Conservation (phyloP, 2,888 invertebrate genomes). For the Leptinotarsa rubiginosa region DNA sequence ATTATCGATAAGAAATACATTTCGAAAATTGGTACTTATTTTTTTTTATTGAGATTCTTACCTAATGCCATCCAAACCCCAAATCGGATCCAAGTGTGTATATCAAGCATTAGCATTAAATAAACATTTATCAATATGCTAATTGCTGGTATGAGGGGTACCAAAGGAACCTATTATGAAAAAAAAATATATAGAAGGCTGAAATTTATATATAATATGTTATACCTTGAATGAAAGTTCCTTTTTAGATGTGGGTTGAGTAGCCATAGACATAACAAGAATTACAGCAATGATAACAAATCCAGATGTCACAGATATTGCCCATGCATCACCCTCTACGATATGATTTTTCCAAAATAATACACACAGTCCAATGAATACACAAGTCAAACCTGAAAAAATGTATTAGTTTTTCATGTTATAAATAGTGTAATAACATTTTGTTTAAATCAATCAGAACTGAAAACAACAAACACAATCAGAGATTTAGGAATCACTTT, state of each 20-base stretch:
- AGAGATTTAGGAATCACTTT: too few species aligned
- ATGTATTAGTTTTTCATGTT: neutral
- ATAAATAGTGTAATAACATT: too few species aligned
- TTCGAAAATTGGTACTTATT: constrained; percentile 7
- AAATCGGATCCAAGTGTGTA: constrained; percentile 86
- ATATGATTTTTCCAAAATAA: constrained; percentile 60
- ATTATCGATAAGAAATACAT: neutral
- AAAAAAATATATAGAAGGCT: neutral
- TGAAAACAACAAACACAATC: too few species aligned
- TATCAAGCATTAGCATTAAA: constrained; percentile 84
- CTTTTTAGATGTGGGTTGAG: constrained; percentile 74
- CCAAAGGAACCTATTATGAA: constrained; percentile 79
- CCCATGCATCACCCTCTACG: constrained; percentile 60
- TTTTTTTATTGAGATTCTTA: constrained; percentile 63
- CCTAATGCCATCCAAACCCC: constrained; percentile 84
- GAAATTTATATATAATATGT: neutral
- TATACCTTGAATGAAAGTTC: constrained; percentile 72
- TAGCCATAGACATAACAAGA: constrained; percentile 69
- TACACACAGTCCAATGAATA: constrained; percentile 60
- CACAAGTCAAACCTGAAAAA: constrained; percentile 58
- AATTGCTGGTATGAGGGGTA: constrained; percentile 83
- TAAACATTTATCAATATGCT: constrained; percentile 88
- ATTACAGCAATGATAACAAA: constrained; percentile 56
- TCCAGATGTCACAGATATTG: constrained; percentile 52
- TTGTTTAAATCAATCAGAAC: too few species aligned